Base-by-base conservation (phyloP, 2,888 invertebrate genomes). In the Ophonus ardosiacus region DNA sequence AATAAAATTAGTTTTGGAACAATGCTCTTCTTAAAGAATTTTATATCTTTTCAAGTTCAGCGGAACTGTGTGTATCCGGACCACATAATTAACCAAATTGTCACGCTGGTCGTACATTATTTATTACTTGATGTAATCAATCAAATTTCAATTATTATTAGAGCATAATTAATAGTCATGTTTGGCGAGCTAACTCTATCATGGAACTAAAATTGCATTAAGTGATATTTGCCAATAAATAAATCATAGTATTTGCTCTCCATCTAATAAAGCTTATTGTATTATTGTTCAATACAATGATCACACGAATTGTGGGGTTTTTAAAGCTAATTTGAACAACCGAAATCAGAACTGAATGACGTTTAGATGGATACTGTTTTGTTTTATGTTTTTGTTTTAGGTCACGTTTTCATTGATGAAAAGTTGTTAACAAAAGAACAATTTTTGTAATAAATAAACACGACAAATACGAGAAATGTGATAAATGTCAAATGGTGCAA, bases 61-160 rank as follows among this genome's bases (percentile, higher is more conserved):
- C 24, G 18, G 21, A 13, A 21, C 15, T 15, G 59, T 31, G 15
- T 68, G 21, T 68, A 31, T 68, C 31, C 31, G 31, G 15, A 38
- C 24, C 68, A 68, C 24, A 68, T 74, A 74, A 74, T 74, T 43
- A 74, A 74, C 51, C 43, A 74, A 74, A 74, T 74, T 74, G 71
- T 40, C 71, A 43, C 17, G 43, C 71, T 17, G 71, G 8, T 8
- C 43, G 15, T 74, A 74, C 40, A 74, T 74, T 74, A 74, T 74
- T 43, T 13, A 74, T 43, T 51, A 74, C n/a, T 38, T 68, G 13
- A 40, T 10, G 43, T 74, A 74, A 74, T 74, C 71, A 74, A 74
- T 74, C 71, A 74, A 74, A 17, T 43, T 74, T 74, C 71, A 74
- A 74, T 74, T 74, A 74, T 74, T 74, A 74, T 74, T 74, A 74